Conservation (phyloP, 2,888 invertebrate genomes). For the Mactromeris polynyma region DNA sequence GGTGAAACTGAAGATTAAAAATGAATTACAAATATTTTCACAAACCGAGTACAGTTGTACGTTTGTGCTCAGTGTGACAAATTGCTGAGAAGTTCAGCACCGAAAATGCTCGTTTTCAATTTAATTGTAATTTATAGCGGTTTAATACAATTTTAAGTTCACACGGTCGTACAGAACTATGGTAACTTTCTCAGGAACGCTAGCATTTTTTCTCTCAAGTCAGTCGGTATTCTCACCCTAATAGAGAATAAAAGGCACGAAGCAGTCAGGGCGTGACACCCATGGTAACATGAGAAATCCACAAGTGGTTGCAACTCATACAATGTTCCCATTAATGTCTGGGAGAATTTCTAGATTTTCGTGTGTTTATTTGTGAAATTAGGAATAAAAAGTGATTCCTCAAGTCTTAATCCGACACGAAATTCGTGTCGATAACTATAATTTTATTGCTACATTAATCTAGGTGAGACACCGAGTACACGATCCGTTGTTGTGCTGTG, state of each 20-base stretch:
- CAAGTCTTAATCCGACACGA: background rate
- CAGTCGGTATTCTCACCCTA: constrained; percentile 3
- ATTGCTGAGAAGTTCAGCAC: background rate
- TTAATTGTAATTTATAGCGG: constrained; percentile 13
- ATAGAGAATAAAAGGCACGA: background rate
- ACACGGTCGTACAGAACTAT: background rate
- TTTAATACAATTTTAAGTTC: constrained; percentile 10
- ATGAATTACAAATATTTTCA: background rate
- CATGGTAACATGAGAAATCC: background rate
- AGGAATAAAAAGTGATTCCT: background rate
- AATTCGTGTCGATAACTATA: background rate
- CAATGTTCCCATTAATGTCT: background rate
- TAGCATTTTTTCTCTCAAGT: background rate
- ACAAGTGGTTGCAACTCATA: constrained; percentile 5
- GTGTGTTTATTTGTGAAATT: constrained; percentile 5
- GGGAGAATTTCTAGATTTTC: background rate
- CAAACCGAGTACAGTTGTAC: background rate
- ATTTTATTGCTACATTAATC: background rate
- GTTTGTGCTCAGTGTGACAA: background rate
- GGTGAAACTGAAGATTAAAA: background rate
- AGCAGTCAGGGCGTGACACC: constrained; percentile 4
- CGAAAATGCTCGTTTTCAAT: background rate
- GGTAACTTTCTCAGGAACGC: background rate
- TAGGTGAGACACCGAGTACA: background rate
- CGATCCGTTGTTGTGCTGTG: background rate